Evolutionary conservation across 2,797 vertebrate species (phyloP), one percentile per base, ranked within the genome.

Genomic region (Sebastes iracundus): DNA sequence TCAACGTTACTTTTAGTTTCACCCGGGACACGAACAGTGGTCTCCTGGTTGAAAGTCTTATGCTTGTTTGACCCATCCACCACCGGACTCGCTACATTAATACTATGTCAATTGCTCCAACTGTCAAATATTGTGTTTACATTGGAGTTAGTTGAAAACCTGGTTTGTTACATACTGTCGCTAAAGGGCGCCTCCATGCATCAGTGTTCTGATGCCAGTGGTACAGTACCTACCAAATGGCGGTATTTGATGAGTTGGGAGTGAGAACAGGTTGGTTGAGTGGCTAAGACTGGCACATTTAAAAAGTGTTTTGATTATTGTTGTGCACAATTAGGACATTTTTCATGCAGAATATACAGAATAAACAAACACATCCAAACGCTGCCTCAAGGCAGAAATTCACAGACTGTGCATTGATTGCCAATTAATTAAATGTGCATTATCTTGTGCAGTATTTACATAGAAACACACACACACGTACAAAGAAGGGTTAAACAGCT

Each of bases 351-450:
- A 22, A 63, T 35, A 33, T 12, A 18, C 18, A 59, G 6, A 20
- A 30, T 0, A 61, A 14, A 75, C 58, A 62, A n/a, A 49, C 53
- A 42, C 7, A 52, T 13, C 10, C 5, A 14, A 23, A 55, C 0
- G 1, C 6, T 2, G 38, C 67, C 72, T 75, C 1, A 2, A 58
- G 79, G 72, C 42, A 70, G 30, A 80, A 55, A 72, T n/a, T 58
- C 60, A 79, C 32, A 42, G 20, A 32, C 56, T 49, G 64, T 1
- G 22, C 67, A 71, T 83, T 84, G 79, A 90, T 90, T 86, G 83
- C 83, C 61, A 87, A 81, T 92, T 84, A 85, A 92, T 92, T 92
- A 92, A 80, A 85, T 69, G 61, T 64, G 53, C 63, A 73, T 90
- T 89, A 88, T 88, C 82, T 80, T 73, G 49, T 23, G 66, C 66